Base-by-base conservation (phyloP, 2,113 vertebrate genomes). In the Grallaria varia region DNA sequence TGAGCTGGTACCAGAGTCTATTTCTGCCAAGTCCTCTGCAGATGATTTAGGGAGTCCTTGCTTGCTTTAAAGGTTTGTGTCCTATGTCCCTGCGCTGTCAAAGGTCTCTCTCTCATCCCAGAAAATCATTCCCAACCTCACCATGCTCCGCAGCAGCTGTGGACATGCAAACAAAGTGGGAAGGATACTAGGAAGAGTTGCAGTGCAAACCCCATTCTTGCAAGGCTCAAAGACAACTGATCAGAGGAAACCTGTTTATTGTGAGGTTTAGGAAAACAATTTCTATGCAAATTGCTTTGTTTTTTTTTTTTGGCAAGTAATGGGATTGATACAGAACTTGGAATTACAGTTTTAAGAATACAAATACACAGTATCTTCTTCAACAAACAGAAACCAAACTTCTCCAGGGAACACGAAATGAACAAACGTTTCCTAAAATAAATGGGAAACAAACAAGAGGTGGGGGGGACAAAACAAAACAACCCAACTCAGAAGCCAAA, bases 201-300 rank as follows among this genome's bases (percentile, higher is more conserved):
- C 23, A 73, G 33, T 4, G 45, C 58, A 79, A 87, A n/a, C 23
- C 24, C 10, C 2, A 3, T 69, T 92, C 86, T 50, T 67, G 31
- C 37, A 89, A 95, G 45, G 60, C 77, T 85, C 60, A 66, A 40
- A 90, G 71, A 66, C 81, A 80, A 19, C n/a, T 62, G 62, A 67
- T 86, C 71, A 66, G 83, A 89, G 91, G 89, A 87, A 93, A 91
- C 17, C 68, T 87, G 90, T 97, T 97, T 97, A 97, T 97, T 97
- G 90, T 92, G 96, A 95, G 84, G 86, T 69, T 95, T 84, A 78
- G 89, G 89, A 79, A 86, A 87, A 69, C 68, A 90, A 84, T 69
- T 91, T 76, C 68, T 30, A 95, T 72, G 93, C 69, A 89, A 92
- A 92, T 79, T 59, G 55, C 2, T 12, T 39, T n/a, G n/a, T 62